A percentile compares a stretch with the other conserved stretches of the same genome.
These are phyloP conservation scores for Drosophila rubida DNA, from an alignment of 2,888 invertebrate species.

Conservation along the genomic window DNA sequence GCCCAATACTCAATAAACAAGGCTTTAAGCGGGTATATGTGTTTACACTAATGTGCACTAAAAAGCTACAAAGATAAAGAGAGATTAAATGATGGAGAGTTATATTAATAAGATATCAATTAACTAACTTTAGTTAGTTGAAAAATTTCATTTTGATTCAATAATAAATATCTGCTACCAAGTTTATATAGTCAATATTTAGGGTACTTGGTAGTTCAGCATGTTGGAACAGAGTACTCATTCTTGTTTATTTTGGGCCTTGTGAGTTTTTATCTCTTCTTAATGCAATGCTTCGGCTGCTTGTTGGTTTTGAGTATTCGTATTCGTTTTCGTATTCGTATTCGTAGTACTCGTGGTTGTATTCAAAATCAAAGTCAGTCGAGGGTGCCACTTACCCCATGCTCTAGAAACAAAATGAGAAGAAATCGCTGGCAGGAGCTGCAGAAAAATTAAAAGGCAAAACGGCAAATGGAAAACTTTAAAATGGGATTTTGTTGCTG, in stretches of 20 bases:
- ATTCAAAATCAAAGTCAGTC: constrained; percentile 55
- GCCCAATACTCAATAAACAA: neutral
- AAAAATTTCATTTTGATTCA: too few species aligned
- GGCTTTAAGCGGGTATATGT: neutral
- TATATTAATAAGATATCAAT: too few species aligned
- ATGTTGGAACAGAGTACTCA: constrained; percentile 3
- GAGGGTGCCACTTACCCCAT: constrained; percentile 19
- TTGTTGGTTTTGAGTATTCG: constrained; percentile 12
- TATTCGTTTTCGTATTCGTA: neutral
- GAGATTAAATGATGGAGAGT: too few species aligned
- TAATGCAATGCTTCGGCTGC: constrained; percentile 36
- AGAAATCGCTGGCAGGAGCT: constrained; percentile 55
- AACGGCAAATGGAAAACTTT: constrained; percentile 69
- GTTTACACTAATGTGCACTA: neutral
- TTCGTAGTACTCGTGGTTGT: constrained; percentile 27
- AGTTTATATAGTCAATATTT: too few species aligned
- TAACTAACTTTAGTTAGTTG: too few species aligned
- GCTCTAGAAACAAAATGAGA: constrained; percentile 42
- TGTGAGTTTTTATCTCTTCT: constrained; percentile 18
- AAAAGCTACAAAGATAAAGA: too few species aligned
- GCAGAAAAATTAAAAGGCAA: constrained; percentile 46
- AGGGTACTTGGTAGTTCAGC: neutral
- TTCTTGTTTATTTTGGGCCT: constrained; percentile 5
- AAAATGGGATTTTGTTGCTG: constrained; percentile 70
- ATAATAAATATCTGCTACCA: too few species aligned